Base-by-base conservation (phyloP, 2,888 invertebrate species). In the Tachina lurida region DNA sequence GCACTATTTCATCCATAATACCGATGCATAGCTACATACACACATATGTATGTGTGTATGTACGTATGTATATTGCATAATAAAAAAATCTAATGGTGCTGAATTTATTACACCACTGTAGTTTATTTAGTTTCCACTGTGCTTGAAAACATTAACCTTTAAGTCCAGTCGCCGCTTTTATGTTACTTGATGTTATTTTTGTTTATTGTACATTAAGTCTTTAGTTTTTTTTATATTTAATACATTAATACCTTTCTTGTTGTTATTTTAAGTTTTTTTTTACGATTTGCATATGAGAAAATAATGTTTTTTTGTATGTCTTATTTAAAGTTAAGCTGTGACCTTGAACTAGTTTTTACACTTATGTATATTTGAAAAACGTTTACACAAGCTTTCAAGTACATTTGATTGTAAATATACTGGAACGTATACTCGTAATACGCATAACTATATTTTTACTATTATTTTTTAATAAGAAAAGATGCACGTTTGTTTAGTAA, bases 271-370 rank as follows among this genome's bases (percentile, higher is more conserved):
- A 1, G 12, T n/a, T 71, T 41, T 54, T 43, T 49, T 54, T 45
- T 39, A 43, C n/a, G 63, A 78, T 82, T 82, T 86, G 65, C 82
- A 82, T 86, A 79, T 49, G 39, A 68, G 13, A 17, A 17, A 43
- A 43, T 62, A 15, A 31, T 39, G 12, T 15, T 47, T 15, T n/a
- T 17, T 54, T 47, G 70, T 74, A 19, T 80, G 82, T 41, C 47
- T 65, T 62, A 81, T 77, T 67, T 67, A 73, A 75, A 75, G 68
- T 76, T 54, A 67, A 83, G 68, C 76, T 76, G 62, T 83, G 86
- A 83, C 86, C 86, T 86, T 86, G 86, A 86, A 86, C 86, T 83
- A 86, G 79, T 86, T 86, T 82, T 67, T 63, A 22, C 52, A 56
- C 31, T 49, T 65, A 45, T n/a, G n/a, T n/a, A n/a, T 41, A 60